Evolutionary conservation across 2,888 invertebrate genomes (phyloP).

Genomic region (Cerastis rubricosa): DNA sequence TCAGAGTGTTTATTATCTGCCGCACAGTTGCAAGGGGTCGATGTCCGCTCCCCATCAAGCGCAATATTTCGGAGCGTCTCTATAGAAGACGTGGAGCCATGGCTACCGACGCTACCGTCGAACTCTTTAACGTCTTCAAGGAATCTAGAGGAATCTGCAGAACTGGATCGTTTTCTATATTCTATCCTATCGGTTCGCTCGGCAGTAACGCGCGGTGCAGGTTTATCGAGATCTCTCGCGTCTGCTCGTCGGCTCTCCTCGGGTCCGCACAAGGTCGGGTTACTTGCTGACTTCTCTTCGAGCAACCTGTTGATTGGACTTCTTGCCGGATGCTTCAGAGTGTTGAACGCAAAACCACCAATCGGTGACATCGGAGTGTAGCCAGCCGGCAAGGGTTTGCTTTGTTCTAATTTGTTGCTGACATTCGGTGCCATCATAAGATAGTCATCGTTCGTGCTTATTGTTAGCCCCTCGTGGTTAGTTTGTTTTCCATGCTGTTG

Average conservation of each 20-base stretch:
- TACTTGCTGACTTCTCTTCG: constrained; percentile 92
- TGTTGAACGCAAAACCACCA: constrained; percentile 85
- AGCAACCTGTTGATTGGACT: constrained; percentile 78
- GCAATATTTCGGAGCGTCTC: constrained; percentile 87
- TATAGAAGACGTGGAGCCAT: constrained; percentile 86
- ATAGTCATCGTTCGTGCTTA: constrained; percentile 89
- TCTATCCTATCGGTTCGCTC: constrained; percentile 72
- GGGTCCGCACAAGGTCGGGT: constrained; percentile 91
- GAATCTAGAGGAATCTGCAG: constrained; percentile 94
- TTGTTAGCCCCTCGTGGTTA: constrained; percentile 44
- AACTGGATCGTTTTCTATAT: constrained; percentile 92
- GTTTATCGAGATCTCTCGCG: constrained; percentile 38
- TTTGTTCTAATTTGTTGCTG: constrained; percentile 71
- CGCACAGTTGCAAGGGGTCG: constrained; percentile 81
- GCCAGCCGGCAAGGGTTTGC: constrained; percentile 83
- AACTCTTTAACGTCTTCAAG: constrained; percentile 92
- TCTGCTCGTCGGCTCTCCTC: constrained; percentile 61
- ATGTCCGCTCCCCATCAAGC: constrained; percentile 74
- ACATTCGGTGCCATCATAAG: constrained; percentile 92
- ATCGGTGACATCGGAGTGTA: constrained; percentile 95
- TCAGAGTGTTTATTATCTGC: constrained; percentile 81
- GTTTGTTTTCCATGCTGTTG: constrained; percentile 56
- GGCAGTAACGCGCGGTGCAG: constrained; percentile 43
- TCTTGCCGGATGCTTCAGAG: constrained; percentile 80
- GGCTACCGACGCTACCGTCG: constrained; percentile 82